Conservation (phyloP, 2,113 vertebrate genomes). For the Elephas maximus region DNA sequence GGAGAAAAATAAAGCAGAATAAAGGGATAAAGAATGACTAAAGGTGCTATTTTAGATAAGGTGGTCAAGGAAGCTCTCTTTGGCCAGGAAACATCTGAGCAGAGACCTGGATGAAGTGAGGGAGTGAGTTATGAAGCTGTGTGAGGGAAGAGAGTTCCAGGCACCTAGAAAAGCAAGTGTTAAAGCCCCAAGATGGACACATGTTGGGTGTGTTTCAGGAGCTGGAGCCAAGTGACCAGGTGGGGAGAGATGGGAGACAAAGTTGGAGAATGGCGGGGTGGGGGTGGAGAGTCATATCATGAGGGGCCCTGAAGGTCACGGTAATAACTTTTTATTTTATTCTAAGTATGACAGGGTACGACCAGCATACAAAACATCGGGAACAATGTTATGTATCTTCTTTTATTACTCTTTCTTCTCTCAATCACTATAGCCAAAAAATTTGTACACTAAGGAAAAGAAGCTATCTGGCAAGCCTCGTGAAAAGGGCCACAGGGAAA, state of each 20-base stretch:
- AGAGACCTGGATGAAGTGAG: not conserved
- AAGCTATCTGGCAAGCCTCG: not conserved
- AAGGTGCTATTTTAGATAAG: not conserved
- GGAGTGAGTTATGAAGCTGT: not conserved
- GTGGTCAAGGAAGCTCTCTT: not conserved
- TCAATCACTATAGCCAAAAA: not conserved
- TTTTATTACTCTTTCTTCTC: constrained; percentile 3
- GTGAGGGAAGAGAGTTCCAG: not conserved
- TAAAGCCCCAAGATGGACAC: not conserved
- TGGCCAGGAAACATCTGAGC: not conserved
- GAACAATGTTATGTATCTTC: not conserved
- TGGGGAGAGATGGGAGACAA: not conserved
- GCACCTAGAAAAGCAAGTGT: not conserved
- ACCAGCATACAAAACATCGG: not conserved
- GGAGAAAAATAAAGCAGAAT: not conserved
- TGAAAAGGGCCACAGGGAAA: not conserved
- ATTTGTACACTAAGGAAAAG: not conserved
- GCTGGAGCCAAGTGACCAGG: not conserved
- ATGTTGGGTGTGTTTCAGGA: not conserved
- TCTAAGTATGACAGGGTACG: not conserved
- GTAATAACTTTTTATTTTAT: constrained; percentile 21
- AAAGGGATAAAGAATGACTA: not conserved
- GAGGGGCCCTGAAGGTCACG: not conserved
- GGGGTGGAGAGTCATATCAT: not conserved
- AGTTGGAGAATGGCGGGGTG: not conserved